These are phyloP conservation scores for Hoplodrina ambigua DNA, from an alignment of 2,888 invertebrate species.

Conservation along the genomic window DNA sequence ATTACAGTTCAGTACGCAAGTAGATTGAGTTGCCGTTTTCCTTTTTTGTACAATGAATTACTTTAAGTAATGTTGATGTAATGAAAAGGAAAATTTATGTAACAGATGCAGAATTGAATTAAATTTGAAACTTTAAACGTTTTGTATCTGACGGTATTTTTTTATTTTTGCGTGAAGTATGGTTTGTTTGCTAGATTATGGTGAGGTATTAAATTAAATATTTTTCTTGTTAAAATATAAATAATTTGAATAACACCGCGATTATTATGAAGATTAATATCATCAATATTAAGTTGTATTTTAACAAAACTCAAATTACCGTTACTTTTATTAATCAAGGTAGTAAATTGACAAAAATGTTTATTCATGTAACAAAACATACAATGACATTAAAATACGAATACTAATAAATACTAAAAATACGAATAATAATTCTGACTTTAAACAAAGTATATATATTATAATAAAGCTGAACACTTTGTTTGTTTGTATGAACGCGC, in stretches of 20 bases:
- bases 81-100: conserved; percentile 34
- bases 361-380: too few species aligned
- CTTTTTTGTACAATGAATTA: conserved; percentile 27
- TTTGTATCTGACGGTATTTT: conserved; percentile 26
- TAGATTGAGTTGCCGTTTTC: conserved; percentile 33
- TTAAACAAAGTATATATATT: background rate
- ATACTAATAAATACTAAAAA: too few species aligned
- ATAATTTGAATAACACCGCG: too few species aligned
- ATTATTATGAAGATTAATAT: background rate
- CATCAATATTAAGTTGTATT: background rate
- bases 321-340: background rate
- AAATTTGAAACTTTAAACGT: background rate
- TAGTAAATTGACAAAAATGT: too few species aligned
- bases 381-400: too few species aligned
- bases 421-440: too few species aligned
- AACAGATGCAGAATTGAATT: conserved; percentile 20
- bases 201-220: background rate
- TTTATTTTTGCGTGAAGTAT: background rate
- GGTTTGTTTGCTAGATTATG: background rate
- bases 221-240: background rate
- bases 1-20: conserved; percentile 61
- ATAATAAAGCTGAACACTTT: too few species aligned
- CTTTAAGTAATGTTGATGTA: conserved; percentile 53
- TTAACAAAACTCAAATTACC: too few species aligned
- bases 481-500: too few species aligned